Base-by-base conservation (phyloP, 1,140 invertebrate genomes). In the Scaptodrosophila lebanonensis region DNA sequence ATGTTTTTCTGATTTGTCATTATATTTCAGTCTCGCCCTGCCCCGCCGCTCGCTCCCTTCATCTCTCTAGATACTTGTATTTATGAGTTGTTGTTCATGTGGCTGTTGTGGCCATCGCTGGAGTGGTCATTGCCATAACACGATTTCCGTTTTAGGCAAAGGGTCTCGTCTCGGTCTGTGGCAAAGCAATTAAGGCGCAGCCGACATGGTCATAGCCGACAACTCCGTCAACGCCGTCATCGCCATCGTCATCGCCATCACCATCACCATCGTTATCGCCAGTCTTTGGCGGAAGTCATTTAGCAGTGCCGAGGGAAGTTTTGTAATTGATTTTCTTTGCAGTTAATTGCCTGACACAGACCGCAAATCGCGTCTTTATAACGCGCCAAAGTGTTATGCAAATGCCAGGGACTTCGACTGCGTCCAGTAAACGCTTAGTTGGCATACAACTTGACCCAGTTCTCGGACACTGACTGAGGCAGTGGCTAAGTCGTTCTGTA, bases 111-210 rank as follows among this genome's bases (percentile, higher is more conserved):
- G 16, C 63, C 56, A 53, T 56, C 57, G 50, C 35, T 39, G 39
- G 48, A 42, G 13, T 43, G 33, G 60, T 63, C 63, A 53, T 60
- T 58, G 65, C 64, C 73, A 79, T 65, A 77, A 77, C 73, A 77
- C 82, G 73, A 77, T 77, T 77, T 77, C 73, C 75, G 73, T 82
- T 77, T 77, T 77, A 77, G 73, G 64, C 67, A 63, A 63, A 63
- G 60, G 54, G 60, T 51, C 57, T 12, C 13, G 12, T 15, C 32
- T 42, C 32, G 52, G 64, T 68, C 69, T 44, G 72, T 57, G 58
- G 67, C 58, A 64, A 61, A 66, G 68, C 75, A 77, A 77, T 77
- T 79, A 77, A 77, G 73, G 42, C 30, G 38, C 43, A 56, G 42
- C 49, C 52, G 47, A 38, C 18, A 29, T 33, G 20, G 33, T 20